Base-by-base conservation (phyloP, 2,797 vertebrate genomes). In the Hoplostethus atlanticus region DNA sequence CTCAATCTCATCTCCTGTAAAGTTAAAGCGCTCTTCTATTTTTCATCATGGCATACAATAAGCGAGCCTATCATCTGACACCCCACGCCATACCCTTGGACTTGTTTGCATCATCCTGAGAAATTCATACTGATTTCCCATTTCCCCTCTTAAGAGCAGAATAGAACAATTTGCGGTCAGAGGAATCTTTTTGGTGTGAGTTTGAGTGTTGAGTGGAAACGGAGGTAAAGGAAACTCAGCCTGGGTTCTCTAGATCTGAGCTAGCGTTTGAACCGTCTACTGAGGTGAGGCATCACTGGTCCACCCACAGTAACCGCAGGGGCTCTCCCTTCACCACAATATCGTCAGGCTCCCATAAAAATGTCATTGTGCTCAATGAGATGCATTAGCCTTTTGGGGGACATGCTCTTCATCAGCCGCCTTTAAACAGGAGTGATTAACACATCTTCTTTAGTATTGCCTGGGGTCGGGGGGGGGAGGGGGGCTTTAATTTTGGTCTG, bases 361-460 rank as follows among this genome's bases (percentile, higher is more conserved):
- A 77, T 81, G 67, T 64, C 77, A 77, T 85, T 85, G 66, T 71
- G 50, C 60, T 83, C 82, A 89, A 86, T 80, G 78, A 85, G 73
- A 85, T 58, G 57, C 83, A 84, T 89, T 81, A 80, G 80, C 67
- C 74, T 83, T 77, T 54, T 75, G 77, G 80, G 77, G 68, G 62
- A 73, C 71, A 66, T 62, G 59, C 68, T 73, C 55, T 72, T 81
- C 68, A 80, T 86, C 86, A 60, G 21, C 55, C 83, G 63, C 56
- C 48, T 73, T 84, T 75, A 77, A 83, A 80, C 61, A 34, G 53
- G 40, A 81, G 71, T 81, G 78, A 90, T 86, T 85, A 81, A 80
- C 71, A 76, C 71, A 75, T 79, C 72, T 79, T 64, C 69, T 74
- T 77, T 63, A 69, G 72, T 36, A 51, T 36, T 53, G 60, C 66